phyloP scores from a whole-genome alignment of 2,797 vertebrate species.

The Sebastes matsubarae region DNA sequence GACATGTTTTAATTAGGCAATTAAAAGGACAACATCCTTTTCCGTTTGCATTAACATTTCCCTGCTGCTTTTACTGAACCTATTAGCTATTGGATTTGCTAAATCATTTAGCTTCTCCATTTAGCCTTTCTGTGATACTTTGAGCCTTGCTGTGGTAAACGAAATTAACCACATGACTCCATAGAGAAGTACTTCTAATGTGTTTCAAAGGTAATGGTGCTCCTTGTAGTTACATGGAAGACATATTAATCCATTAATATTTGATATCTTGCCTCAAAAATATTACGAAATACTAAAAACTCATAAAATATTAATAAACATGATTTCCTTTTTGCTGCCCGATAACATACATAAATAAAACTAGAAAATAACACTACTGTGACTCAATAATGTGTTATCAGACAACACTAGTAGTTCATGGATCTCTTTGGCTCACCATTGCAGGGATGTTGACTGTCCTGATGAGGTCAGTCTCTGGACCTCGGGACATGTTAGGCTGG shows the following conservation, averaged over 20 bases:
- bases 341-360: background rate
- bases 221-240: background rate
- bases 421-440: constrained; percentile 82
- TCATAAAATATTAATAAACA: background rate
- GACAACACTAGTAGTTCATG: background rate
- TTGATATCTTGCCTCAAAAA: background rate
- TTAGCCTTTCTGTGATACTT: too few species aligned
- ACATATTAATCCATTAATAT: background rate
- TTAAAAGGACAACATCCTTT: too few species aligned
- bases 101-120: too few species aligned
- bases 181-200: background rate
- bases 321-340: background rate
- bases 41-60: too few species aligned
- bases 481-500: constrained; percentile 87
- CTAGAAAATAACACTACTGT: background rate
- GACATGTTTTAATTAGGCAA: too few species aligned
- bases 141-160: too few species aligned
- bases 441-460: constrained; percentile 93
- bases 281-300: background rate
- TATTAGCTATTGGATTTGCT: too few species aligned
- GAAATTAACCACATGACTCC: too few species aligned
- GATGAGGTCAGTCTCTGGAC: constrained; percentile 88
- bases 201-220: background rate
- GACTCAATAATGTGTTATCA: background rate
- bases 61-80: too few species aligned